A percentile compares a stretch with the other conserved stretches of the same genome.
Conservation (phyloP, 2,888 invertebrate genomes). For the Leptura quadrifasciata region DNA sequence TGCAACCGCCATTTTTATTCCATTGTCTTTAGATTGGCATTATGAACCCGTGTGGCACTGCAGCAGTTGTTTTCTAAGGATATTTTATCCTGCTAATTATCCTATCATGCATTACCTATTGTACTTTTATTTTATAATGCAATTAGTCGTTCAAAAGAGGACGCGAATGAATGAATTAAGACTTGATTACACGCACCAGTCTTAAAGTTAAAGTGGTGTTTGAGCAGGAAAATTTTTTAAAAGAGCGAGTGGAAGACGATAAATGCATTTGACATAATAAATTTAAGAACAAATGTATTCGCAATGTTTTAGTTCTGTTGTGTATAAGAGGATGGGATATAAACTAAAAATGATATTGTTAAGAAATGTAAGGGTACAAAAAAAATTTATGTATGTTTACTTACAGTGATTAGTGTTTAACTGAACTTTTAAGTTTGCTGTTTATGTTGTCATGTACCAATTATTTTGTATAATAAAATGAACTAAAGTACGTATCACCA, state of each 20-base stretch:
- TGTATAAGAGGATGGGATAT: too few relatives aligned
- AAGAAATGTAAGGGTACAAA: too few relatives aligned
- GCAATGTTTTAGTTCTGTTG: too few relatives aligned
- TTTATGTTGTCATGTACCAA: too few relatives aligned
- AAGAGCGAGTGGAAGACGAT: neutral
- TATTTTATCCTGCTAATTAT: conserved; percentile 54
- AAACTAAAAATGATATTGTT: too few relatives aligned
- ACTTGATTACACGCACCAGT: conserved; percentile 8
- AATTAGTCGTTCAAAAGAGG: conserved; percentile 25
- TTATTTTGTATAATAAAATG: too few relatives aligned
- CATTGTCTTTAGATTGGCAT: conserved; percentile 51
- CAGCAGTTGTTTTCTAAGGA: conserved; percentile 44
- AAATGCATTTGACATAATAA: too few relatives aligned
- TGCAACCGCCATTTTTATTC: conserved; percentile 44
- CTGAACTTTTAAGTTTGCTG: too few relatives aligned
- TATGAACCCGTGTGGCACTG: conserved; percentile 43
- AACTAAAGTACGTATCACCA: too few relatives aligned
- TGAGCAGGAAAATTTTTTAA: neutral
- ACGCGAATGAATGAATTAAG: conserved; percentile 13
- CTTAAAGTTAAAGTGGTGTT: neutral
- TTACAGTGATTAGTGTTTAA: too few relatives aligned
- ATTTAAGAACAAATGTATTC: too few relatives aligned
- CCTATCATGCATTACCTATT: conserved; percentile 51
- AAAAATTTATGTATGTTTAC: too few relatives aligned
- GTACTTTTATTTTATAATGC: conserved; percentile 46